Base-by-base conservation (phyloP, 2,888 invertebrate species). In the Acrobasis consociella region DNA sequence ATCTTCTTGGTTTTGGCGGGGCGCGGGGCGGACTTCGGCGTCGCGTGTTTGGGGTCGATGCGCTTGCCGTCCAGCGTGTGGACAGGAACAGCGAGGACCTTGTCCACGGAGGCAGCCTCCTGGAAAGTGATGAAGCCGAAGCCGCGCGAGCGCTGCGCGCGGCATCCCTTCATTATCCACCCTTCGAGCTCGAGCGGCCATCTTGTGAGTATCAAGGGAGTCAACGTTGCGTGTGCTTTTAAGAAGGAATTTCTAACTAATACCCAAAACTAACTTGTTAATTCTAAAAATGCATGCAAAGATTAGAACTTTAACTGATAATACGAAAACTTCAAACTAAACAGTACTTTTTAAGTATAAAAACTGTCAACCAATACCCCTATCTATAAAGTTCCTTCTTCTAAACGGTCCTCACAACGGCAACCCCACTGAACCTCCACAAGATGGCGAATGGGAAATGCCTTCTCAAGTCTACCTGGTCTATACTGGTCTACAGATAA, bases 81-180 rank as follows among this genome's bases (percentile, higher is more conserved):
- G 70, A 97, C 96, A 64, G 97, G 97, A 72, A 97, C 97, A 77
- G 97, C 97, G 63, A 98, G 94, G 65, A 98, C 97, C 92, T 97
- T 97, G 89, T 97, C 97, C 70, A 98, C 97, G 80, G 97, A 96
- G 72, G 96, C 94, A 64, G 97, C 96, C 88, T 97, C 97, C 87
- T 97, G 96, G 93, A 98, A 98, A 80, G 97, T 97, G 89, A 98
- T 97, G 94, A 98, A 98, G 81, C 97, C 97, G 89, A 98, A 98
- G 82, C 97, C 98, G 87, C 98, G 96, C 94, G 97, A 97, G 85
- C 97, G 96, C 97, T 98, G 95, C 82, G 89, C 87, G 89, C 87
- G 94, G 94, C 81, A 65, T 10, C 46, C 2, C 51, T 63, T 69
- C 59, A 69, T 64, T 62, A 61, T 49, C 42, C 52, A 42, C 31